These are phyloP conservation scores for Murina feae DNA, from an alignment of 2,113 vertebrate genomes.

Conservation along the genomic window DNA sequence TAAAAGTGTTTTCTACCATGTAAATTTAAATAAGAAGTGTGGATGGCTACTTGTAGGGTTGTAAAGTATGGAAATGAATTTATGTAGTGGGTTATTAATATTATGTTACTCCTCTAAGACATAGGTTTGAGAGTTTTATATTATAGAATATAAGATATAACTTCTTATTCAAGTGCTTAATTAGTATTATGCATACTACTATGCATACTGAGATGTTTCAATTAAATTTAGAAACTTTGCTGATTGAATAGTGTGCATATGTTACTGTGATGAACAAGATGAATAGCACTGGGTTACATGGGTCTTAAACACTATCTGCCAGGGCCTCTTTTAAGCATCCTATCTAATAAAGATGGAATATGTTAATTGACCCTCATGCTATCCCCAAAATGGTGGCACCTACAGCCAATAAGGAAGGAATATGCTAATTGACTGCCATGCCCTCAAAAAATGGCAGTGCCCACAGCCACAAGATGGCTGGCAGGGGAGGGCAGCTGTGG, in stretches of 20 bases:
- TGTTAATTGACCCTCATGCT: no score
- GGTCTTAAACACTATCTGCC: neutral
- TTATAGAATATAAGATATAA: neutral
- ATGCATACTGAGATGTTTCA: neutral
- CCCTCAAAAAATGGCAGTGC: no score
- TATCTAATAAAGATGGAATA: no score
- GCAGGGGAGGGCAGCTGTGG: no score
- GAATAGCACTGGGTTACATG: neutral
- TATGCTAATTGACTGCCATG: no score
- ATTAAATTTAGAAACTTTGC: neutral
- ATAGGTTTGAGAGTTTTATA: neutral
- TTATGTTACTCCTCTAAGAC: neutral
- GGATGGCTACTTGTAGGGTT: neutral
- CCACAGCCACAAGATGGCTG: no score
- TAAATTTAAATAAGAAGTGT: neutral
- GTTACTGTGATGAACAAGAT: neutral
- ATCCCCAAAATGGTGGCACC: no score
- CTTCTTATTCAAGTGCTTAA: neutral
- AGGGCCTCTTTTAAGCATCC: neutral
- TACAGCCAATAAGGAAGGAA: no score
- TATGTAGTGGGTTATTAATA: neutral
- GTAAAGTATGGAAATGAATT: neutral
- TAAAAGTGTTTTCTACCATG: neutral
- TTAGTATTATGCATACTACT: neutral
- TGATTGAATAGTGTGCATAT: neutral